Evolutionary conservation across 2,888 invertebrate species (phyloP).

Genomic region (Gryllus longicercus): DNA sequence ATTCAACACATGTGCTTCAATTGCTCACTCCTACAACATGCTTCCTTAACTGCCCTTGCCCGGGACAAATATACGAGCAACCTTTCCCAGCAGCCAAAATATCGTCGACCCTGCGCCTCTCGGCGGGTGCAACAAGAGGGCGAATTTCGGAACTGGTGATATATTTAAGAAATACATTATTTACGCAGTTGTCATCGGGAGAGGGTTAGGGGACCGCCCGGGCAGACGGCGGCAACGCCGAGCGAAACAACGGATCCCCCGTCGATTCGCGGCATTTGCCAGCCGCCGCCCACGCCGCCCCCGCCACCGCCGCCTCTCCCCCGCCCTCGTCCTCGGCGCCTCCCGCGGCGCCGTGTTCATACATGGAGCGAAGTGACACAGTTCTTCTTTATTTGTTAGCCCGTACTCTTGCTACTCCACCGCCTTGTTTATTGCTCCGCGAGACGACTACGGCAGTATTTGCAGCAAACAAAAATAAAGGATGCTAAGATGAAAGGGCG

Average conservation of each 20-base stretch:
- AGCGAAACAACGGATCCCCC: background rate
- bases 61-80: no score
- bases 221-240: background rate
- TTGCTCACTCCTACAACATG: no score
- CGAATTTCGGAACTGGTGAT: slow-evolving; percentile 3
- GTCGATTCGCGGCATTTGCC: slow-evolving; percentile 8
- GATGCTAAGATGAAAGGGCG: slow-evolving; percentile 23
- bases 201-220: background rate
- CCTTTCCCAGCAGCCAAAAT: no score
- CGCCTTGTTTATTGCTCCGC: slow-evolving; percentile 19
- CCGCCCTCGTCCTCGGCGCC: background rate
- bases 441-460: slow-evolving; percentile 5
- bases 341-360: background rate
- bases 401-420: background rate
- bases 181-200: background rate
- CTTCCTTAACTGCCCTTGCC: no score
- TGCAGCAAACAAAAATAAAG: slow-evolving; percentile 23
- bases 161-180: slow-evolving; percentile 17
- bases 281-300: background rate
- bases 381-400: slow-evolving; percentile 23
- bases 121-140: background rate
- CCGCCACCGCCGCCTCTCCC: background rate
- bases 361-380: background rate
- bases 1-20: no score
- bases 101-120: no score